Base-by-base conservation (phyloP, 53 echinoderm and acorn worm species). In the Luidia sarsii region DNA sequence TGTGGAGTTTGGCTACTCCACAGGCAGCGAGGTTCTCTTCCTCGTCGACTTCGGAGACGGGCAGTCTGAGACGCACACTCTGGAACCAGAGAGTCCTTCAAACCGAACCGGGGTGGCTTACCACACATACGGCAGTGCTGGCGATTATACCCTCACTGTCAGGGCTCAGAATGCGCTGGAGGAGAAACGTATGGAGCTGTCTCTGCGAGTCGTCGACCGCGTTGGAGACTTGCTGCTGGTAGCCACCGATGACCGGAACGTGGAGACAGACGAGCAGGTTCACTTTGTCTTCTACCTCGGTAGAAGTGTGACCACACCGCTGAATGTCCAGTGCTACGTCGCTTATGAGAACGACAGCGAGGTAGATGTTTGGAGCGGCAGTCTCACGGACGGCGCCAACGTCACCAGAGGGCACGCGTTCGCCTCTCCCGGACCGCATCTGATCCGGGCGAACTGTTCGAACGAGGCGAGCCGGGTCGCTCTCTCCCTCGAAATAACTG, bases 1-100 rank as follows among this genome's bases (percentile, higher is more conserved):
- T 28, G 18, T 82, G 9, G 43, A 67, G 32, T 28, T 67, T 45
- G 49, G 35, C 3, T 48, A 69, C 3, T 15, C 46, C 14, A 30
- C 24, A 3, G 87, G 87, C 16, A 79, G 68, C 28, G 48, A 67
- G 3, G 9, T 80, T 24, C 54, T 67, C 28, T 69, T 86, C n/a
- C 24, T 15, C 24, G 39, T 86, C 9, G 80, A 86, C 21, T 86
- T 68, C 41, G 87, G 87, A 61, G 80, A 86, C 38, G 86, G 68
- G 7, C 14, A 19, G 21, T 24, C 7, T 16, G 27, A 57, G 18
- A 61, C 73, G 18, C 11, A n/a, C 30, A 36, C 33, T 55, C n/a
- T 23, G 25, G 16, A 59, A n/a, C n/a, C n/a, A n/a, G n/a, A n/a
- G n/a, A n/a, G n/a, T n/a, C n/a, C n/a, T 2, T 1, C 2, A 45